Conservation (phyloP, 1,140 invertebrate genomes). For the Drosophila nigrodunni region DNA sequence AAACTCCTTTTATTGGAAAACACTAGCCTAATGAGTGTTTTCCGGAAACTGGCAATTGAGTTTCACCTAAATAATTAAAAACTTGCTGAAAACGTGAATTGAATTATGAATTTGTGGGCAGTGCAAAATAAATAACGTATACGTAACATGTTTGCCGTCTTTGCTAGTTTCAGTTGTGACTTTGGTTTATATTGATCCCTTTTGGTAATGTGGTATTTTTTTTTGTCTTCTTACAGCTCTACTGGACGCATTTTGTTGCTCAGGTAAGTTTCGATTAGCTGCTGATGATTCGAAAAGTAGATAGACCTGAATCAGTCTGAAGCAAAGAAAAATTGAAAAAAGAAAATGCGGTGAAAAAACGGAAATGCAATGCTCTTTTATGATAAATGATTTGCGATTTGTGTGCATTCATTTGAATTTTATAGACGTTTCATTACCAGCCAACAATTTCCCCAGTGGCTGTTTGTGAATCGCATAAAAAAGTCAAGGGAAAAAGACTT, state of each 20-base stretch:
- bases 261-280: slow-evolving; percentile 41
- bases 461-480: slow-evolving; percentile 61
- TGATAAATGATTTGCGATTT: slow-evolving; percentile 80
- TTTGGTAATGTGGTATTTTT: background rate
- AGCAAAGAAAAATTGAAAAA: slow-evolving; percentile 7
- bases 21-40: background rate
- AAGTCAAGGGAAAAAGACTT: slow-evolving; percentile 26
- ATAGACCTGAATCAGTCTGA: background rate
- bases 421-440: slow-evolving; percentile 78
- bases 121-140: slow-evolving; percentile 2
- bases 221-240: slow-evolving; percentile 18
- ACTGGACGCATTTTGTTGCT: slow-evolving; percentile 11
- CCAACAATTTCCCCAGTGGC: slow-evolving; percentile 47
- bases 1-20: background rate
- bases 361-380: slow-evolving; percentile 58
- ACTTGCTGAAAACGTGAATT: slow-evolving; percentile 23
- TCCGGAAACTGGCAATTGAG: slow-evolving; percentile 23
- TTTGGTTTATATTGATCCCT: background rate
- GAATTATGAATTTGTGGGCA: slow-evolving; percentile 48
- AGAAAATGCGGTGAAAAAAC: slow-evolving; percentile 17
- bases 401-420: slow-evolving; percentile 79
- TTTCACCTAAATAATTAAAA: slow-evolving; percentile 65
- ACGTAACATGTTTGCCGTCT: background rate
- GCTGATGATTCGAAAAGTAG: background rate
- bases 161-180: background rate